Percentiles rank a stretch among this genome's conserved stretches.
phyloP scores from a whole-genome alignment of 2,113 vertebrate genomes.

The Platysteira castanea region DNA sequence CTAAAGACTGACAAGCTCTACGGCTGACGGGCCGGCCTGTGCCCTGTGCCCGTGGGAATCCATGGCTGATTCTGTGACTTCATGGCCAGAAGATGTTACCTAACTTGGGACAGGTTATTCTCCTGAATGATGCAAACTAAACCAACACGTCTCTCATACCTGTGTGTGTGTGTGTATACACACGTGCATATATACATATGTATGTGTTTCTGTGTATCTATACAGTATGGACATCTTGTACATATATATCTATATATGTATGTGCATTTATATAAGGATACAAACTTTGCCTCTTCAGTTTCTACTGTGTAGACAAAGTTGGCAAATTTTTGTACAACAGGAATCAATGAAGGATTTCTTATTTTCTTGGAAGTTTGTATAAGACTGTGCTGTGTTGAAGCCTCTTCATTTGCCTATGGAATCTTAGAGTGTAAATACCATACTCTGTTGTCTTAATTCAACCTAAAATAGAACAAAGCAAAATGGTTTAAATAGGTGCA shows the following conservation, averaged over 20 bases:
- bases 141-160: rapidly evolving
- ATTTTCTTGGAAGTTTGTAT: slow-evolving; percentile 51
- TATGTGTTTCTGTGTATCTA: background rate
- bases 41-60: background rate
- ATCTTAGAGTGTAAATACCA: slow-evolving; percentile 60
- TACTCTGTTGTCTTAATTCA: slow-evolving; percentile 60
- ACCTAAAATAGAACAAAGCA: background rate
- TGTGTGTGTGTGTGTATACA: background rate
- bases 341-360: slow-evolving; percentile 69
- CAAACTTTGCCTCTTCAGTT: slow-evolving; percentile 63
- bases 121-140: slow-evolving; percentile 18
- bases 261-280: slow-evolving; percentile 5
- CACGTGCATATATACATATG: background rate
- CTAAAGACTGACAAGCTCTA: slow-evolving; percentile 82
- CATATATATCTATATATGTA: slow-evolving; percentile 23
- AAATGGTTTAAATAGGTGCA: slow-evolving; percentile 17
- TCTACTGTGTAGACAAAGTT: slow-evolving; percentile 74
- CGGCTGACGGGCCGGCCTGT: slow-evolving; percentile 72
- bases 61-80: background rate
- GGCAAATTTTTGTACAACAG: slow-evolving; percentile 67
- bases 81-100: background rate
- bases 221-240: slow-evolving; percentile 18
- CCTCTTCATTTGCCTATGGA: slow-evolving; percentile 21
- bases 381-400: slow-evolving; percentile 36
- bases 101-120: background rate